phyloP scores from a whole-genome alignment of 2,888 invertebrate genomes.

The Drosophila sordidula region DNA sequence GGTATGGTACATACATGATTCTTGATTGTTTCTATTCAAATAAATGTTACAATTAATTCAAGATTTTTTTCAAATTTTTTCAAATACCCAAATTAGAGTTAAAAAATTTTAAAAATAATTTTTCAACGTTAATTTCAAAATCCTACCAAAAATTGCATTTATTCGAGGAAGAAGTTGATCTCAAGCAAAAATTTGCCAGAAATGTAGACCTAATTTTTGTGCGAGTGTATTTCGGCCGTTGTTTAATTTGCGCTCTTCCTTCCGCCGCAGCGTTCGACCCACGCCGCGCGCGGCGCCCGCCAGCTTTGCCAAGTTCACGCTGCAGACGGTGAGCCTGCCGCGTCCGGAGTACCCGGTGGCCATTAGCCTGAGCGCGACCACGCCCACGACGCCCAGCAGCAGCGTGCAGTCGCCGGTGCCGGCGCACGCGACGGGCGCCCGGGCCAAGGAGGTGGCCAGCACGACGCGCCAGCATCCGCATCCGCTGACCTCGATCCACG shows the following conservation, averaged over 20 bases:
- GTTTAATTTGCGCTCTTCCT: background rate
- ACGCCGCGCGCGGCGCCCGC: conserved; percentile 84
- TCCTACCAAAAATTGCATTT: no score
- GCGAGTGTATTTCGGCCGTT: no score
- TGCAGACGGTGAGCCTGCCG: conserved; percentile 91
- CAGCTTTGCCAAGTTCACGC: conserved; percentile 87
- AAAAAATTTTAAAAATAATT: no score
- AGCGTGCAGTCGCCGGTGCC: conserved; percentile 70
- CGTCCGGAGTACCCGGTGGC: conserved; percentile 89
- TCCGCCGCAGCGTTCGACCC: conserved; percentile 79
- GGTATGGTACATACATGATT: no score
- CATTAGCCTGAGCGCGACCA: conserved; percentile 82
- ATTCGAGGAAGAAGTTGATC: no score
- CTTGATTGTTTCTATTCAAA: no score
- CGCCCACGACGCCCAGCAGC: conserved; percentile 77
- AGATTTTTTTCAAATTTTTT: no score
- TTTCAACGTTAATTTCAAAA: no score
- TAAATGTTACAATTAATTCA: no score
- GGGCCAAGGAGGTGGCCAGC: conserved; percentile 67
- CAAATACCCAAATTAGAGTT: no score
- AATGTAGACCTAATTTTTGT: no score
- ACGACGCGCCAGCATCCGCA: conserved; percentile 44
- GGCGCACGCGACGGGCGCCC: conserved; percentile 55
- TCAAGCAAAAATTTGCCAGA: no score
- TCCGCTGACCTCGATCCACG: conserved; percentile 68